Base-by-base conservation (phyloP, 2,797 vertebrate species). In the Rhodeus uyekii region DNA sequence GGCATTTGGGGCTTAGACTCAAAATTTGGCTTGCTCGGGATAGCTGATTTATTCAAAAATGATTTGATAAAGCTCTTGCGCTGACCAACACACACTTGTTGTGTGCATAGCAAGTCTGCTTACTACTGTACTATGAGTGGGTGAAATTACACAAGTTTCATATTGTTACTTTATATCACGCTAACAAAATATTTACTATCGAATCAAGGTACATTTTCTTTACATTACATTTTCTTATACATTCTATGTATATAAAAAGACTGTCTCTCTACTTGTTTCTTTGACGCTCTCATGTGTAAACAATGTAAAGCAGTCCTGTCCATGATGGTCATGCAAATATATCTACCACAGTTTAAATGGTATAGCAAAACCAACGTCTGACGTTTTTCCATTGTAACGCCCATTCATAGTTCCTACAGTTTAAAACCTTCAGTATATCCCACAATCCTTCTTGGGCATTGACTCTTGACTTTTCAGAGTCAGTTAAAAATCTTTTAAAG, bases 1-100 rank as follows among this genome's bases (percentile, higher is more conserved):
- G 91, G 87, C 90, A 80, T 90, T 86, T 90, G 88, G 85, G 82
- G 87, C 76, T 36, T 82, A 87, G 87, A 92, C 89, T 90, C 90
- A 86, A 89, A 93, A 93, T 89, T 84, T 90, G 85, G 88, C 83
- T 87, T 85, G 83, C 86, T 82, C 81, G 89, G 88, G 73, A 83
- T 79, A 83, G 60, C 65, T 83, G 83, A 32, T 42, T 69, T 48
- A 65, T 73, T 55, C 0, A 14, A 68, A 36, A 19, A 38, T 19
- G 36, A 72, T 67, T 29, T 76, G 42, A 68, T 65, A 77, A 78
- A 44, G 50, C 55, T 39, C 9, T 24, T 63, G 50, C 42, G 29
- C 58, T 24, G 34, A 64, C 18, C 24, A 61, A 50, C 24, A 44
- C 53, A 46, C 53, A 46, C n/a, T 63, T 24, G n/a, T 72, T 67